Base-by-base conservation (phyloP, 2,888 invertebrate species). In the Drosophila cognata region DNA sequence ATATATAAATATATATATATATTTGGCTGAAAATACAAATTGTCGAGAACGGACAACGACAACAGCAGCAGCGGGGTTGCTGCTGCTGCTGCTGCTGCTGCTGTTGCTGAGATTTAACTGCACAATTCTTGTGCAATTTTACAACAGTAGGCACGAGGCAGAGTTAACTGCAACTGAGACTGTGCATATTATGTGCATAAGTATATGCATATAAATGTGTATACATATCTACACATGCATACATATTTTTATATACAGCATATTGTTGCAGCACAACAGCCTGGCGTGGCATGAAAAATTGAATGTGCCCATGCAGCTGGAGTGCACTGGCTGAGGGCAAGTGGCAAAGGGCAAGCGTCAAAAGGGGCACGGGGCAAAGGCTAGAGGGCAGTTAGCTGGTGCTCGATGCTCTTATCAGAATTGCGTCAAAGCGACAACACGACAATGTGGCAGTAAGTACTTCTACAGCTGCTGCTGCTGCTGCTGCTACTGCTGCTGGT, bases 211-310 rank as follows among this genome's bases (percentile, higher is more conserved):
- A 41, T 58, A 55, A 31, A 60, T 57, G 21, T 62, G 33, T 48
- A 11, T 43, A 38, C 59, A 21, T 61, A 43, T 28, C 28, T 50
- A 41, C 35, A 38, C 38, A 58, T 60, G 31, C 36, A 11, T 61
- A 33, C 55, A 52, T 69, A n/a, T 53, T 36, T 67, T 41, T 50
- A 55, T 77, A 53, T 75, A 43, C 52, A 78, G 68, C 48, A 86
- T 79, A 78, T 81, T 88, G 84, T 88, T 83, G 81, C 72, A 65
- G 74, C 77, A 84, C 82, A 87, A 86, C 87, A 89, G 87, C 77
- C 89, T 72, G 89, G 78, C 74, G 66, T 87, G 89, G 82, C 89
- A 90, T 88, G 88, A 88, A 88, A 88, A 88, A 88, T 88, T 89
- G 90, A 89, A 88, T 83, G 78, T 74, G 84, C 75, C 71, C 66